Evolutionary conservation across 2,797 vertebrate species (phyloP).

Genomic region (Enteromius radiatus): DNA sequence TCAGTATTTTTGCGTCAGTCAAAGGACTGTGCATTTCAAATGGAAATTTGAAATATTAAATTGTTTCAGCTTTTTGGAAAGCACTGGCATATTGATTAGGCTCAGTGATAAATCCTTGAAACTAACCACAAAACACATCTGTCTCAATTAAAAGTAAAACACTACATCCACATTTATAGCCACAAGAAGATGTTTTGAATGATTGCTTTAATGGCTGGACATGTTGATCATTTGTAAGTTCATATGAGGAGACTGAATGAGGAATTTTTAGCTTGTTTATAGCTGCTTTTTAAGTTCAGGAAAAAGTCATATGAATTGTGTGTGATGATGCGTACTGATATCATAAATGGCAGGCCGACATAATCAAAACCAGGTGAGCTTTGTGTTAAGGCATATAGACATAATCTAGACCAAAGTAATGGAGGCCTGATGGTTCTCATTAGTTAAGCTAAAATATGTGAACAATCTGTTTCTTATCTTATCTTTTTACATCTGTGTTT

Average conservation of each 20-base stretch:
- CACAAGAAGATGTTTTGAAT: neutral
- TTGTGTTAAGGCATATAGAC: slow-evolving; percentile 11
- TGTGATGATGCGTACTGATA: slow-evolving; percentile 17
- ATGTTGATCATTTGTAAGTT: neutral
- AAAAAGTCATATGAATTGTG: slow-evolving; percentile 17
- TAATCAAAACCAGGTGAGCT: slow-evolving; percentile 42
- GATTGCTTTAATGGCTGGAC: neutral
- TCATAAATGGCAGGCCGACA: slow-evolving; percentile 18
- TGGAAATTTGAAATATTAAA: neutral
- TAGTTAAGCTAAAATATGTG: slow-evolving; percentile 33
- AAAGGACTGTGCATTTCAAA: neutral
- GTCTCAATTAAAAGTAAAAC: neutral
- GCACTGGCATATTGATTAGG: neutral
- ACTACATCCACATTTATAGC: neutral
- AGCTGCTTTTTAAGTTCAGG: neutral
- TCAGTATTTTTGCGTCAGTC: neutral
- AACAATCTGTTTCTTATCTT: neutral
- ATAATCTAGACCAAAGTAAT: slow-evolving; percentile 54
- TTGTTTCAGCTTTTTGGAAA: neutral
- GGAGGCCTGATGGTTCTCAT: slow-evolving; percentile 58
- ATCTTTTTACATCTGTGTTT: neutral
- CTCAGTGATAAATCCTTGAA: neutral
- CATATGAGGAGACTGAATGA: neutral
- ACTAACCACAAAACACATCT: neutral
- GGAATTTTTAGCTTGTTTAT: neutral